These are phyloP conservation scores for Phenganax stokvisi DNA, from an alignment of 92 coral and sea anemone species.

Conservation along the genomic window DNA sequence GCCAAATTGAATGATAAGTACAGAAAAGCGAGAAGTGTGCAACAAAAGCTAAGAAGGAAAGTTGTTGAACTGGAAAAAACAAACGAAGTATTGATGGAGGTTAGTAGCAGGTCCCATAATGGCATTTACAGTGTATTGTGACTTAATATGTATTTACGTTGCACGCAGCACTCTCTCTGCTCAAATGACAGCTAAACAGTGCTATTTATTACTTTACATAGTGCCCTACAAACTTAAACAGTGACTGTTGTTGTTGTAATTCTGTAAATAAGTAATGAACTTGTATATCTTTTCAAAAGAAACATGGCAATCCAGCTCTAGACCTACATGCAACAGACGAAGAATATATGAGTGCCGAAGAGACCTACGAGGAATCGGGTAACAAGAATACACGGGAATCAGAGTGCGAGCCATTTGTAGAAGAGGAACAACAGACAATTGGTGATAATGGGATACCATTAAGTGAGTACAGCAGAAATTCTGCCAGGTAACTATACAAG, in stretches of 20 bases:
- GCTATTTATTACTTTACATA: neutral
- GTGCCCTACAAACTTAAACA: no score
- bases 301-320: neutral
- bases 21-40: neutral
- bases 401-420: neutral
- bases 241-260: no score
- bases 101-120: neutral
- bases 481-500: neutral
- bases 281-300: constrained; percentile 5
- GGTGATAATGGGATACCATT: neutral
- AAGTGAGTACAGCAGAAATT: neutral
- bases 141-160: neutral
- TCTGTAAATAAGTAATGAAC: neutral
- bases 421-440: neutral
- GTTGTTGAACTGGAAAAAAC: constrained; percentile 3
- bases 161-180: neutral
- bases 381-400: neutral
- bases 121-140: neutral
- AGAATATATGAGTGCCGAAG: neutral
- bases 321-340: neutral
- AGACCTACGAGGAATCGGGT: neutral
- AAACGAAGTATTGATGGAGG: neutral
- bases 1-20: neutral
- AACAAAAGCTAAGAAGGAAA: neutral
- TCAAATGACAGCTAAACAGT: neutral